These are phyloP conservation scores for Hydraecia micacea DNA, from an alignment of 2,888 invertebrate species.

Conservation along the genomic window DNA sequence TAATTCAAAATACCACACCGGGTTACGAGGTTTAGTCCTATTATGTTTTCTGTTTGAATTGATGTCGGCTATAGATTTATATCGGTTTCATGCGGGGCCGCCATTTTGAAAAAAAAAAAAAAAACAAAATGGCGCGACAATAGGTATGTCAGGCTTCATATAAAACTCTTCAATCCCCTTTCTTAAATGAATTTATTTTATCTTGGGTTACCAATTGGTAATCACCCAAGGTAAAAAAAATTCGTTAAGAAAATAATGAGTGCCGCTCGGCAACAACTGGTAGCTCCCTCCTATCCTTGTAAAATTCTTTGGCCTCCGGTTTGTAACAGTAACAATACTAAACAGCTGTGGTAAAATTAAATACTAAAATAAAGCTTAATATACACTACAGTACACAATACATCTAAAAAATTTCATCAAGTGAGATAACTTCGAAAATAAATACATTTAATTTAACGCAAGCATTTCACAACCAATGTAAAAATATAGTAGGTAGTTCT, in stretches of 20 bases:
- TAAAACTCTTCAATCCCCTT: background rate
- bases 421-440: constrained; percentile 50
- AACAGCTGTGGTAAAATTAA: constrained; percentile 44
- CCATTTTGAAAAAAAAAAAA: too few relatives aligned
- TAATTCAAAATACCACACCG: background rate
- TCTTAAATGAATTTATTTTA: background rate
- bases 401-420: constrained; percentile 53
- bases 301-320: constrained; percentile 64
- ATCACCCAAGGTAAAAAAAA: background rate
- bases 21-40: background rate
- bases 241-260: background rate
- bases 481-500: constrained; percentile 43
- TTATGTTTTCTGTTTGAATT: too few relatives aligned
- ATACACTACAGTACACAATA: constrained; percentile 47
- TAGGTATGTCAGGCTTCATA: background rate
- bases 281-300: constrained; percentile 50
- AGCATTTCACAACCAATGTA: constrained; percentile 69
- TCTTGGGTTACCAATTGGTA: too few relatives aligned
- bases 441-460: constrained; percentile 66
- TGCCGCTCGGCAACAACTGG: constrained; percentile 2
- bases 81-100: too few relatives aligned
- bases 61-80: too few relatives aligned
- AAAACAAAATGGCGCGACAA: too few relatives aligned
- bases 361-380: constrained; percentile 67
- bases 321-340: constrained; percentile 61